A percentile compares a stretch with the other conserved stretches of the same genome.
Evolutionary conservation across 2,888 invertebrate genomes (phyloP).

Genomic region (Smittia sp.): DNA sequence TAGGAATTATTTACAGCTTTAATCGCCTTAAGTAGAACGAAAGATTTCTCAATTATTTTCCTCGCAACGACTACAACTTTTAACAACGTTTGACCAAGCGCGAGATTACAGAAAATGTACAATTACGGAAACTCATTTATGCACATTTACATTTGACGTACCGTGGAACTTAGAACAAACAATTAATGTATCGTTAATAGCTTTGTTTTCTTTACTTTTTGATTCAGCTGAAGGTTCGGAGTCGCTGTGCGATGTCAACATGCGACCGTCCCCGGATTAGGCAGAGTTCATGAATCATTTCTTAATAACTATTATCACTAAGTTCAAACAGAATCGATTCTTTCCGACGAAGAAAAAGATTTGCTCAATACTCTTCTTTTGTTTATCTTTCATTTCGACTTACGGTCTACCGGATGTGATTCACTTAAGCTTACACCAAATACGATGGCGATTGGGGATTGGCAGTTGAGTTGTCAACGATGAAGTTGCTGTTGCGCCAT

Average conservation of each 20-base stretch:
- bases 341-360: constrained; percentile 25
- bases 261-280: not conserved
- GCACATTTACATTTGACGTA: not conserved
- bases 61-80: not conserved
- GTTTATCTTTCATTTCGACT: constrained; percentile 18
- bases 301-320: constrained; percentile 41
- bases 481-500: constrained; percentile 50
- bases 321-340: constrained; percentile 40
- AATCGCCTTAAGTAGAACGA: constrained; percentile 30
- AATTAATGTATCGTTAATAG: constrained; percentile 3
- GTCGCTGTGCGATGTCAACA: no score
- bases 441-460: constrained; percentile 50
- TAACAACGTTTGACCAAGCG: constrained; percentile 13
- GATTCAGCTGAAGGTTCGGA: not conserved
- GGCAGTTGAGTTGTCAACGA: constrained; percentile 48
- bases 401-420: constrained; percentile 12
- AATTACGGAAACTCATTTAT: constrained; percentile 18
- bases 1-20: constrained; percentile 29
- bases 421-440: constrained; percentile 27
- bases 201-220: constrained; percentile 1
- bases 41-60: constrained; percentile 25
- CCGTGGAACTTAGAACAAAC: not conserved
- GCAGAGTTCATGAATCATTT: not conserved
- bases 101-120: constrained; percentile 14
- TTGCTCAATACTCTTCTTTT: constrained; percentile 35